These are phyloP conservation scores for Manis javanica DNA, from an alignment of 2,797 vertebrate species.

Conservation along the genomic window DNA sequence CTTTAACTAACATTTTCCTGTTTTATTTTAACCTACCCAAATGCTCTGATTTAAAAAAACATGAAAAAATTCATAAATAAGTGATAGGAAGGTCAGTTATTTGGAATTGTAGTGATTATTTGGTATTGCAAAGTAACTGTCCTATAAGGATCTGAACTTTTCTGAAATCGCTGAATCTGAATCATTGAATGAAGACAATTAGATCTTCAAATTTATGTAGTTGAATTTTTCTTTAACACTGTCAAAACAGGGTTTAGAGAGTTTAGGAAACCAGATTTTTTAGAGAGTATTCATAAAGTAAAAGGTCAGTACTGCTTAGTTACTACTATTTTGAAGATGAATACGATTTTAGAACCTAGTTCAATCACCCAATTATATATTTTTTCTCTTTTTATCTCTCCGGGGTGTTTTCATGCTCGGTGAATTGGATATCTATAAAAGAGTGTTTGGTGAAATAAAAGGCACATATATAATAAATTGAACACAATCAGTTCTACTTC, in stretches of 20 bases:
- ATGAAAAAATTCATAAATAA: background rate
- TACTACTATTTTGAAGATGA: slow-evolving; percentile 28
- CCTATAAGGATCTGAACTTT: background rate
- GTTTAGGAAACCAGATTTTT: background rate
- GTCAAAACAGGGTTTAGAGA: background rate
- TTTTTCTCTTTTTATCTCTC: background rate
- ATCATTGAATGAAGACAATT: background rate
- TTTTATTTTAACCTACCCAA: background rate
- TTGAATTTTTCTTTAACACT: background rate
- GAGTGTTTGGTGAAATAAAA: background rate
- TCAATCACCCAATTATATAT: slow-evolving; percentile 30
- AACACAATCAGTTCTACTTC: background rate
- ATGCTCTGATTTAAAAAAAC: background rate
- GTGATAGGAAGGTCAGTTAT: background rate
- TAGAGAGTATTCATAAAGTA: background rate
- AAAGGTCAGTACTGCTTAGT: slow-evolving; percentile 8
- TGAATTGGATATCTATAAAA: slow-evolving; percentile 33
- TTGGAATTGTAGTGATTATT: background rate
- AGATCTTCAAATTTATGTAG: background rate
- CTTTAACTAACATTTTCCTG: background rate
- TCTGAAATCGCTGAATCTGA: background rate
- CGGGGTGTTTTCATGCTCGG: background rate
- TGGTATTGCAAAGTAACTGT: background rate
- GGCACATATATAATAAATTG: slow-evolving; percentile 14
- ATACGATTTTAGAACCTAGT: slow-evolving; percentile 32